These are phyloP conservation scores for Nomada hirtipes DNA, from an alignment of 2,888 invertebrate species.

Conservation along the genomic window DNA sequence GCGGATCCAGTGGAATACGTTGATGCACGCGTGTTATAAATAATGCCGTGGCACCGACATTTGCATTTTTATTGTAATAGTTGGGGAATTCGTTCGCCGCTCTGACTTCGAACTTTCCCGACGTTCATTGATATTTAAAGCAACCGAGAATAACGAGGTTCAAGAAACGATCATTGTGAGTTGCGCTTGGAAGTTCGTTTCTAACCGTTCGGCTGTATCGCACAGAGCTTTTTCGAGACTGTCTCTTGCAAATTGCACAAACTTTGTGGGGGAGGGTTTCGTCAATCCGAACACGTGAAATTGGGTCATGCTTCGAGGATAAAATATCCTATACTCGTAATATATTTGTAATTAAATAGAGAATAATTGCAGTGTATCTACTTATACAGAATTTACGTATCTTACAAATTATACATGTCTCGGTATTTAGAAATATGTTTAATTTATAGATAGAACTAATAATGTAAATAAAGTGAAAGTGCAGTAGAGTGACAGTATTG, in stretches of 20 bases:
- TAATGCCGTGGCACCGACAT: slow-evolving; percentile 12
- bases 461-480: too few relatives aligned
- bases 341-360: too few relatives aligned
- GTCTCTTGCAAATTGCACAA: background rate
- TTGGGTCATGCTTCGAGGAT: background rate
- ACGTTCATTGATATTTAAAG: slow-evolving; percentile 31
- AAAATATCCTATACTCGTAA: background rate
- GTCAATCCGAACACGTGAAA: background rate
- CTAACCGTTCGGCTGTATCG: background rate
- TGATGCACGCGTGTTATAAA: slow-evolving; percentile 49
- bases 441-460: too few relatives aligned
- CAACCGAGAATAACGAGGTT: slow-evolving; percentile 18
- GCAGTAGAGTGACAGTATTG: too few relatives aligned
- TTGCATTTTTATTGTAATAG: slow-evolving; percentile 53
- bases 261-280: background rate
- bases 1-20: slow-evolving; percentile 18
- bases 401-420: too few relatives aligned
- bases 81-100: slow-evolving; percentile 31
- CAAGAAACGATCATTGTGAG: background rate
- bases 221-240: background rate
- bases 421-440: too few relatives aligned
- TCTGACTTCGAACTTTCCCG: slow-evolving; percentile 36
- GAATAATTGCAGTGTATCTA: too few relatives aligned
- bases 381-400: too few relatives aligned
- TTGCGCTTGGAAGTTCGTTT: background rate